phyloP scores from a whole-genome alignment of 1,140 invertebrate genomes.

The Hetaerina americana region DNA sequence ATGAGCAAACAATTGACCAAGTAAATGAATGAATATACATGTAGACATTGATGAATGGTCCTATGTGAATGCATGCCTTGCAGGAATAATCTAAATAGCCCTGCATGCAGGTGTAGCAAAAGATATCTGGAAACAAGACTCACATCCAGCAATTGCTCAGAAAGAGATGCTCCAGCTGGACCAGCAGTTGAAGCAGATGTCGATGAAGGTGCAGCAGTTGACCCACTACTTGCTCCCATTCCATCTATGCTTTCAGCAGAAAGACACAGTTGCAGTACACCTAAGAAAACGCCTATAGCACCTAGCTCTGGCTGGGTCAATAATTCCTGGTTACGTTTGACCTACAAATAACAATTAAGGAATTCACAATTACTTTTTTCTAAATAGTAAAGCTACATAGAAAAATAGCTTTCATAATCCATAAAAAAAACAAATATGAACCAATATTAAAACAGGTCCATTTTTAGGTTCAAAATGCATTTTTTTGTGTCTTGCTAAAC shows the following conservation, averaged over 20 bases:
- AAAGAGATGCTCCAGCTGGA: slow-evolving; percentile 50
- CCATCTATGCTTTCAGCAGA: background rate
- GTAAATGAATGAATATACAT: slow-evolving; percentile 6
- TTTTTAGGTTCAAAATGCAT: background rate
- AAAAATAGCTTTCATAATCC: no score
- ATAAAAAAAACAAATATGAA: no score
- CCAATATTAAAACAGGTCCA: background rate
- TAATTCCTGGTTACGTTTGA: slow-evolving; percentile 53
- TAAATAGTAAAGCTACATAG: no score
- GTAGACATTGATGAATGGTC: background rate
- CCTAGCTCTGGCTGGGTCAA: slow-evolving; percentile 51
- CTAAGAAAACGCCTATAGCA: slow-evolving; percentile 52
- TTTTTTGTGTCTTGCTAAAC: no score
- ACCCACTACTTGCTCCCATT: background rate
- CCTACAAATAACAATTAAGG: no score
- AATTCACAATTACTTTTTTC: no score
- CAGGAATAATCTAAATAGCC: no score
- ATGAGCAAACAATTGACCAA: no score
- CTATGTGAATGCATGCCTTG: background rate
- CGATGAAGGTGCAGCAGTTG: slow-evolving; percentile 16
- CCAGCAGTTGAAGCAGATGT: slow-evolving; percentile 43
- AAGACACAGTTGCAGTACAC: slow-evolving; percentile 48
- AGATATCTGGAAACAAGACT: slow-evolving; percentile 24
- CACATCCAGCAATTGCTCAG: slow-evolving; percentile 67
- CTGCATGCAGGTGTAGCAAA: no score